These are phyloP conservation scores for Rhamphomyia laevipes DNA, from an alignment of 2,888 invertebrate genomes.

Conservation along the genomic window DNA sequence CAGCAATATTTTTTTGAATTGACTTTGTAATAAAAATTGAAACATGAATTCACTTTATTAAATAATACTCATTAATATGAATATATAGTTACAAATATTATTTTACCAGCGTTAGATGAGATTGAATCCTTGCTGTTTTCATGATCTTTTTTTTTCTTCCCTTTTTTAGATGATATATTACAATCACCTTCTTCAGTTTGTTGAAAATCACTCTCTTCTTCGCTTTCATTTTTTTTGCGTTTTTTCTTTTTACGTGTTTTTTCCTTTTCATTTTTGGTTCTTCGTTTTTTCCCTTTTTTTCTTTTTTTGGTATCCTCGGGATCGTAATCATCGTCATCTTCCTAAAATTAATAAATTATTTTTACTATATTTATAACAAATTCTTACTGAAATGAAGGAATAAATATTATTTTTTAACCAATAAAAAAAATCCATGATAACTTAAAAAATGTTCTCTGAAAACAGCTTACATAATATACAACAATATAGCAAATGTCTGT, in stretches of 20 bases:
- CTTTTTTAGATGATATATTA: slow-evolving; percentile 30
- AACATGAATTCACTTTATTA: too few species aligned
- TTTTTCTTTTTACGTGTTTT: slow-evolving; percentile 92
- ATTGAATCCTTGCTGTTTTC: slow-evolving; percentile 34
- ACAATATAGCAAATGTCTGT: too few species aligned
- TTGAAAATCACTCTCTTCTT: slow-evolving; percentile 73
- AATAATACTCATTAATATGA: too few species aligned
- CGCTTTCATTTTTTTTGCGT: slow-evolving; percentile 84
- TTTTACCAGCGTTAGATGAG: slow-evolving; percentile 26
- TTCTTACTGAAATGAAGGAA: too few species aligned
- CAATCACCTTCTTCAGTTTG: slow-evolving; percentile 59
- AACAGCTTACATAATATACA: too few species aligned
- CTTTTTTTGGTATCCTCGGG: slow-evolving; percentile 75
- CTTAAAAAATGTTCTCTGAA: too few species aligned
- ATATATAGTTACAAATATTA: too few species aligned
- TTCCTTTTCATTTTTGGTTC: slow-evolving; percentile 86
- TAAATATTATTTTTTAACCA: too few species aligned
- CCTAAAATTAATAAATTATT: slow-evolving; percentile 13
- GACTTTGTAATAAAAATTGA: too few species aligned
- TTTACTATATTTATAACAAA: too few species aligned
- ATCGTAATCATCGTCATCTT: slow-evolving; percentile 72
- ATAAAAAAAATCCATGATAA: too few species aligned
- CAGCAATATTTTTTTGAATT: too few species aligned
- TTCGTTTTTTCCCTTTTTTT: slow-evolving; percentile 89
- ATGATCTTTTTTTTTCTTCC: slow-evolving; percentile 34